Base-by-base conservation (phyloP, 2,888 invertebrate species). In the Andrena camellia region DNA sequence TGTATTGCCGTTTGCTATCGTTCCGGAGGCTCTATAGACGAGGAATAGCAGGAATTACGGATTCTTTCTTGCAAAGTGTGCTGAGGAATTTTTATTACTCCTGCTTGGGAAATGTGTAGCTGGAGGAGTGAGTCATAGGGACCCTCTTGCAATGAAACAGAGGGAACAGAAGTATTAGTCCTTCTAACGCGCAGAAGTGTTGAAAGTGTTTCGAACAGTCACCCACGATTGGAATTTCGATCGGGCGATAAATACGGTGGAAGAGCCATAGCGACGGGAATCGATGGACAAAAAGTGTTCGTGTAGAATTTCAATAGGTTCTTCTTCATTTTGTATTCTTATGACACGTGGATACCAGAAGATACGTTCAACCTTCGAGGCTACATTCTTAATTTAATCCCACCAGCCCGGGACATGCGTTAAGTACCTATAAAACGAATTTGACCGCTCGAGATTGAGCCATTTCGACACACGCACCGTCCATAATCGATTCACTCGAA, bases 401-500 rank as follows among this genome's bases (percentile, higher is more conserved):
- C 26, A 23, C 8, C 57, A 4, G 10, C 23, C 26, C 4, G 23
- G 20, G 57, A 57, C 13, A 20, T 59, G 17, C 31, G 13, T 35
- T 17, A 29, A 13, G 20, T 7, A 20, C 7, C 20, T 42, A 5
- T 76, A 35, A 77, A 52, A 50, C n/a, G 48, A 29, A 17, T n/a
- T 48, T 20, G 59, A 10, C 5, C 17, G 20, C n/a, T 6, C 4
- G 13, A 5, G 54, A 81, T 81, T 69, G 73, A 81, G 59, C 48
- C 74, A 33, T 81, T 79, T 13, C n/a, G 29, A 26, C 29, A n/a
- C 33, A 26, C n/a, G 6, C n/a, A 7, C 64, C 8, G 57, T 57
- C 50, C 59, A 78, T 79, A 52, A 74, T 66, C 73, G 42, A 62
- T 73, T 69, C 69, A 59, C 52, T 35, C 48, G 48, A 26, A 10